Evolutionary conservation across 37 sponge, comb jelly and placozoan genomes (phyloP), one percentile per base, ranked within the genome.

Genomic region (Hexactinellida sp.): DNA sequence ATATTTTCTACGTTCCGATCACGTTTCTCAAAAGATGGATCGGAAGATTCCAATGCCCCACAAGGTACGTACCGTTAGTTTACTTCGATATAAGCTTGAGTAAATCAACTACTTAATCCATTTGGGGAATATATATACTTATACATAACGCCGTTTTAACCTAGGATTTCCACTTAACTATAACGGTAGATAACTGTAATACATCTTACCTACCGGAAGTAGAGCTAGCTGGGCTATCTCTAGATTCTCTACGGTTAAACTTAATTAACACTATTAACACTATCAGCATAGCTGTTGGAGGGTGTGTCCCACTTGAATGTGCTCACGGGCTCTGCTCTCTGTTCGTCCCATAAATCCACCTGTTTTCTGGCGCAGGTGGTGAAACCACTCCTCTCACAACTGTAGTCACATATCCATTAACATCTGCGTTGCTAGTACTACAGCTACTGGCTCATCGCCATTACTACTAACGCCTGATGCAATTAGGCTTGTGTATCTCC

Each of bases 311-410:
- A 98, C 0, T 88, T 87, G 55, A 95, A 92, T 7, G 94, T 92
- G 1, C 90, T 86, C 0, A 98, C 82, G 16, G 99, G 99, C 54
- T 98, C 99, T 13, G 91, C 89, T 35, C 93, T 54, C 36, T 76
- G 71, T 7, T 93, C 91, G 82, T 95, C 91, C 99, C 99, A 98
- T n/a, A 98, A 85, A 13, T 93, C 99, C 38, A 98, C 96, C 35
- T 47, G 55, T 36, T 84, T 39, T 24, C 90, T 92, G 16, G 96
- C 94, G 85, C 94, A 93, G 0, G 99, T 98, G 28, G 92, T 96
- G 82, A 95, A 98, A 0, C 83, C 82, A 1, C 83, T 54, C 0
- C 90, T 87, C 34, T 1, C 54, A 86, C 82, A 86, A 84, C 91
- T 91, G 71, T 95, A 93, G 54, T 93, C 95, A 24, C 94, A 54